Conservation (phyloP, 2,113 vertebrate genomes). For the Chloropsis hardwickii region DNA sequence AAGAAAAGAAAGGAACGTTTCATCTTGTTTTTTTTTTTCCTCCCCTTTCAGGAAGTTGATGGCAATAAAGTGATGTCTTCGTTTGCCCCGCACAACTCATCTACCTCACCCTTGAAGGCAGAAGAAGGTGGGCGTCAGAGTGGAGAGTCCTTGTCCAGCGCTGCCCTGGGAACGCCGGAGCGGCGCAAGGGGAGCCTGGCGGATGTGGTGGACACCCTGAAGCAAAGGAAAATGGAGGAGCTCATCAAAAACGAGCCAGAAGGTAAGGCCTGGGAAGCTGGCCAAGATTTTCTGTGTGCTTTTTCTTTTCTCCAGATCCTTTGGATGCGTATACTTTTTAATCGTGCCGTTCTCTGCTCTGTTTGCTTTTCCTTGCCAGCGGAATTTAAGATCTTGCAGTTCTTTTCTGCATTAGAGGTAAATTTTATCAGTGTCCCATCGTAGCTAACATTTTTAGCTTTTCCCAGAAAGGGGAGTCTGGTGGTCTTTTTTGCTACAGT, state of each 20-base stretch:
- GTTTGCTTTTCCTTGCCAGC: not conserved
- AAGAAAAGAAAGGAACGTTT: slow-evolving; percentile 12
- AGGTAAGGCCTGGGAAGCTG: slow-evolving; percentile 79
- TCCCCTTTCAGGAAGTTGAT: slow-evolving; percentile 86
- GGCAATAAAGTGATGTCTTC: slow-evolving; percentile 93
- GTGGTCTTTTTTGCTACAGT: not conserved
- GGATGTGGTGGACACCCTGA: slow-evolving; percentile 96
- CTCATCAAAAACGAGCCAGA: slow-evolving; percentile 98
- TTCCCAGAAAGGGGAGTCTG: not conserved
- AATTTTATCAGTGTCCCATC: not conserved
- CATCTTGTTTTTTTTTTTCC: not conserved
- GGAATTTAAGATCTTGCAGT: not conserved
- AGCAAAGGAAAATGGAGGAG: slow-evolving; percentile 99
- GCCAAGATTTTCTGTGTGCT: not conserved
- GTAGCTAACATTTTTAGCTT: not conserved
- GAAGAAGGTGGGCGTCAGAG: slow-evolving; percentile 87
- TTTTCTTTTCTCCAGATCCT: not conserved
- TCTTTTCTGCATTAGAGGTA: not conserved
- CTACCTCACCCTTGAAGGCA: slow-evolving; percentile 98
- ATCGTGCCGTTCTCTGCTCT: not conserved
- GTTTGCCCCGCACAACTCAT: slow-evolving; percentile 92
- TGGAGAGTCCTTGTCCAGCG: slow-evolving; percentile 82
- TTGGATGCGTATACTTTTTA: not conserved
- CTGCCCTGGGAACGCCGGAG: slow-evolving; percentile 89
- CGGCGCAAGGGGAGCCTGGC: slow-evolving; percentile 97